These are phyloP conservation scores for Dasyornis broadbenti DNA, from an alignment of 2,113 vertebrate genomes.

Conservation along the genomic window DNA sequence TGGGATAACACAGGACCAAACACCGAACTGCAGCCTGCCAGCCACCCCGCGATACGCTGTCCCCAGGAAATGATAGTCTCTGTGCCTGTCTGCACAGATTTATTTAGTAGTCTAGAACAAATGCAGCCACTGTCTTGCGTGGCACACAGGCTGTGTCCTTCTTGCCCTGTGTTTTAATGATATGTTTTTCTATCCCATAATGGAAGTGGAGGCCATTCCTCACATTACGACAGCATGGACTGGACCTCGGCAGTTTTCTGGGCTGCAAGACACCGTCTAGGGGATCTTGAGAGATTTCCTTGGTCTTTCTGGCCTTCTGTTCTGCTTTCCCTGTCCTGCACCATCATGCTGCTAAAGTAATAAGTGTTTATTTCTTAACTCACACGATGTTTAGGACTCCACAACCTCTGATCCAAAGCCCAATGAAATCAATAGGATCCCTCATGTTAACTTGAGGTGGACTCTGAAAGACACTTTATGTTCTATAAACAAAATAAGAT, in stretches of 20 bases:
- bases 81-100: neutral
- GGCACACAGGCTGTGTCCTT: neutral
- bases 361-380: neutral
- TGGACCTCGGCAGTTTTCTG: neutral
- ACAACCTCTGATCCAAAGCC: neutral
- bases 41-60: rapidly evolving
- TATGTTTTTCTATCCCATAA: neutral
- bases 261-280: neutral
- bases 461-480: neutral
- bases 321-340: neutral
- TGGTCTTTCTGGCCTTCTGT: neutral
- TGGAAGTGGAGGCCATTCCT: neutral
- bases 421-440: neutral
- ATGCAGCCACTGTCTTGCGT: neutral
- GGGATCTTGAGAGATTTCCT: neutral
- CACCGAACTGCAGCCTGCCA: neutral
- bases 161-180: neutral
- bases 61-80: neutral
- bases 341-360: neutral
- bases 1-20: neutral
- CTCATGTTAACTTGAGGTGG: neutral
- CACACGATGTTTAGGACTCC: neutral
- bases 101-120: neutral
- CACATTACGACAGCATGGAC: rapidly evolving
- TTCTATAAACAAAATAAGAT: neutral